Conservation (phyloP, 2,888 invertebrate genomes). For the Stegana nigrithorax region DNA sequence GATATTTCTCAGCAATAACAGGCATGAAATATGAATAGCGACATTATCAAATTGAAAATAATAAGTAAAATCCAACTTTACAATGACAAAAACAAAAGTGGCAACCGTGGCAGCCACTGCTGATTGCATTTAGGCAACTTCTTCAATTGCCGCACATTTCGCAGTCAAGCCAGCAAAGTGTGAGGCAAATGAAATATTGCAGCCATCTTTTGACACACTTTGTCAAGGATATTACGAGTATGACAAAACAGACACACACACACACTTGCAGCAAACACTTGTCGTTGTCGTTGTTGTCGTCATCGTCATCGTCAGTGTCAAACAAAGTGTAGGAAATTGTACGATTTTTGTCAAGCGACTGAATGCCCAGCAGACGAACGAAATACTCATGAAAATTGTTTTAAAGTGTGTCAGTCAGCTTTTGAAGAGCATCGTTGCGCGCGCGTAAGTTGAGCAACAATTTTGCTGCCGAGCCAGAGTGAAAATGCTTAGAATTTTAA, state of each 20-base stretch:
- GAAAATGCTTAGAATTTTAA: conserved; percentile 19
- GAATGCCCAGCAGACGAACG: background rate
- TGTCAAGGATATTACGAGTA: conserved; percentile 13
- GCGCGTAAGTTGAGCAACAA: conserved; percentile 2
- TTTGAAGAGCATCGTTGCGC: conserved; percentile 25
- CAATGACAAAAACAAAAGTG: background rate
- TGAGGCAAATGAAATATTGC: background rate
- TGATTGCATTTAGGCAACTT: too few species aligned
- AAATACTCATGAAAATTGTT: conserved; percentile 46
- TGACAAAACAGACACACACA: background rate
- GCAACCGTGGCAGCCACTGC: too few species aligned
- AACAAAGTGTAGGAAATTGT: conserved; percentile 17
- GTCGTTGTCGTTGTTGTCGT: too few species aligned
- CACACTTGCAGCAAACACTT: background rate
- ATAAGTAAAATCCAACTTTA: too few species aligned
- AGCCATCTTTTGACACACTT: conserved; percentile 18
- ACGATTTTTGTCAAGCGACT: background rate
- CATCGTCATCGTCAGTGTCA: too few species aligned
- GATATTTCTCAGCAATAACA: too few species aligned
- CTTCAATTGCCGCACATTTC: too few species aligned
- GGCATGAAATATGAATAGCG: too few species aligned
- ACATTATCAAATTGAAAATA: too few species aligned
- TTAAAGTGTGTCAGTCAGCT: conserved; percentile 61
- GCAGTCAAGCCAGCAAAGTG: too few species aligned
- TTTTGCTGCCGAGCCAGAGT: conserved; percentile 5